phyloP scores from a whole-genome alignment of 1,140 invertebrate species.

The Vanessa atalanta region DNA sequence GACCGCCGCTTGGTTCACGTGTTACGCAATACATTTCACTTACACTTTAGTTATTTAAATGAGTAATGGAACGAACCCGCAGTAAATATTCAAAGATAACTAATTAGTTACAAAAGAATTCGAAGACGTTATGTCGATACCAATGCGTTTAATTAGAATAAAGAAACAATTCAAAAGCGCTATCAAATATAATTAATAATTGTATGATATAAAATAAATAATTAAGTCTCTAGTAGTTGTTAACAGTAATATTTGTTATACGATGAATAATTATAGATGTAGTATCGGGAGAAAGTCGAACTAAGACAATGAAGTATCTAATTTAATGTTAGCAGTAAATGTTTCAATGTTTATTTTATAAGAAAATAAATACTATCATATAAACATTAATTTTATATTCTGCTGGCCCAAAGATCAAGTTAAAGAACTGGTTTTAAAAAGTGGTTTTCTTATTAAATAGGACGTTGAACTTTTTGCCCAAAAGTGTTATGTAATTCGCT shows the following conservation, averaged over 20 bases:
- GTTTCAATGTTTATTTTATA: not conserved
- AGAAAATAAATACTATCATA: constrained; percentile 18
- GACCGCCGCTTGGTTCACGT: constrained; percentile 5
- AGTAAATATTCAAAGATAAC: not conserved
- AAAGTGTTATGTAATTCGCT: constrained; percentile 62
- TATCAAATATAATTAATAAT: no score
- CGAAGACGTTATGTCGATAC: not conserved
- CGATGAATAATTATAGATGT: no score
- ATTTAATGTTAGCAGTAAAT: not conserved
- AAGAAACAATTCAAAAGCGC: not conserved
- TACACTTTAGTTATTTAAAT: constrained; percentile 18
- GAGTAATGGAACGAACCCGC: constrained; percentile 4
- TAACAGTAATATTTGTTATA: no score
- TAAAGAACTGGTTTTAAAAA: constrained; percentile 73
- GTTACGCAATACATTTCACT: constrained; percentile 25
- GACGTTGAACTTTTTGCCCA: constrained; percentile 73
- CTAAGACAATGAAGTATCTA: no score
- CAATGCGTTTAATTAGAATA: not conserved
- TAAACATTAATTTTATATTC: constrained; percentile 51
- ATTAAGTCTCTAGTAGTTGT: no score
- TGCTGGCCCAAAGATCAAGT: constrained; percentile 59
- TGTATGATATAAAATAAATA: no score
- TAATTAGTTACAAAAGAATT: constrained; percentile 6
- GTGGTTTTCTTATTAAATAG: constrained; percentile 74
- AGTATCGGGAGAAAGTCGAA: no score